Base-by-base conservation (phyloP, 2,888 invertebrate species). In the Leucophenga montana region DNA sequence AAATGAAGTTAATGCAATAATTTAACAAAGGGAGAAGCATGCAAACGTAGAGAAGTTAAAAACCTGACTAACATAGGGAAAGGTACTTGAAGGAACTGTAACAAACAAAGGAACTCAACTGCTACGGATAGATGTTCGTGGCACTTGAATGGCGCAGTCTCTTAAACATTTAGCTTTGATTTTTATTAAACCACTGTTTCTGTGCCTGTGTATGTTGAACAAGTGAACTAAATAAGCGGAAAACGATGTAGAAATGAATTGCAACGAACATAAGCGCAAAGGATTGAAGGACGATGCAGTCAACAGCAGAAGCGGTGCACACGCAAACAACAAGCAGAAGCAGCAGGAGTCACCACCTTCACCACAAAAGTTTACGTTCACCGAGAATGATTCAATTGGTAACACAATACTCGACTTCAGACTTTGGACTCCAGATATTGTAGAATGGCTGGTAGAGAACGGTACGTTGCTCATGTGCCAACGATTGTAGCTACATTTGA, bases 191-290 rank as follows among this genome's bases (percentile, higher is more conserved):
- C n/a, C 1, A 27, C 56, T 13, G 50, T 50, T 6, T 50, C 3
- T 50, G 50, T 50, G 50, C 13, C 9, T 50, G 50, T 50, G 16
- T 48, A 13, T 48, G 5, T 16, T 4, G 5, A 31, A 57, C n/a
- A 57, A 31, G 0, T 57, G 57, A 57, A 57, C 11, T 27, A 22
- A 31, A 22, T 31, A 57, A 33, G 59, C 59, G 66, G 54, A 66
- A 53, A 66, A 66, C 54, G 66, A 56, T 53, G 66, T 54, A 56
- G 31, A 54, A 66, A 53, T 54, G 66, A 66, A 54, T 56, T 56
- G 33, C 22, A 27, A 64, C 50, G 61, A 27, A 53, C 27, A 62
- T 48, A 67, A 67, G 46, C 18, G 27, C 20, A 46, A 46, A 56
- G 46, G 56, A 22, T 56, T 22, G 22, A 56, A 56, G 27, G 27